Conservation (phyloP, 1,140 invertebrate genomes). For the Probaryconus sp. region DNA sequence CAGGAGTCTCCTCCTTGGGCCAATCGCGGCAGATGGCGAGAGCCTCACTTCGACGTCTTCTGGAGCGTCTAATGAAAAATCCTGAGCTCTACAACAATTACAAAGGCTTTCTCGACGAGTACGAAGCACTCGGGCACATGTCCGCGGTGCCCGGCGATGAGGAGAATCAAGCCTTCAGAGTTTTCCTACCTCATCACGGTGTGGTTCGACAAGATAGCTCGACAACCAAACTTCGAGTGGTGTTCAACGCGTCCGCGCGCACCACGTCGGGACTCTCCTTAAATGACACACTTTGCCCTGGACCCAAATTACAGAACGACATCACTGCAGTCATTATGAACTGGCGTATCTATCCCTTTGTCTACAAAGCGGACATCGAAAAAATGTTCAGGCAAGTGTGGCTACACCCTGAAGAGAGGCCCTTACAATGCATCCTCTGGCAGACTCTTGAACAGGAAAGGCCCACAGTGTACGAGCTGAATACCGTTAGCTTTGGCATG, state of each 20-base stretch:
- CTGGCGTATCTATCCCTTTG: not conserved
- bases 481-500: slow-evolving; percentile 4
- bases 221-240: slow-evolving; percentile 67
- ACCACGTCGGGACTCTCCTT: not conserved
- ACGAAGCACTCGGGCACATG: not conserved
- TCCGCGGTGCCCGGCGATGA: not conserved
- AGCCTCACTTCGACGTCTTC: not conserved
- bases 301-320: not conserved
- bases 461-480: not conserved
- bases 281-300: not conserved
- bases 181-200: slow-evolving; percentile 73
- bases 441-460: not conserved
- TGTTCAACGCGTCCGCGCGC: slow-evolving; percentile 63
- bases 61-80: not conserved
- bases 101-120: not conserved
- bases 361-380: slow-evolving; percentile 6
- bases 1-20: not conserved
- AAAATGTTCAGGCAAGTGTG: no score
- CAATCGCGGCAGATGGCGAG: not conserved
- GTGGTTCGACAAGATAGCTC: slow-evolving; percentile 66
- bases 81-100: not conserved
- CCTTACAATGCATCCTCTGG: slow-evolving; percentile 12
- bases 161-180: not conserved
- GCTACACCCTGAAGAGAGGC: no score
- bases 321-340: not conserved